A percentile compares a stretch with the other conserved stretches of the same genome.
phyloP scores from a whole-genome alignment of 2,888 invertebrate genomes.

The Hirtodrosophila histrioides region DNA sequence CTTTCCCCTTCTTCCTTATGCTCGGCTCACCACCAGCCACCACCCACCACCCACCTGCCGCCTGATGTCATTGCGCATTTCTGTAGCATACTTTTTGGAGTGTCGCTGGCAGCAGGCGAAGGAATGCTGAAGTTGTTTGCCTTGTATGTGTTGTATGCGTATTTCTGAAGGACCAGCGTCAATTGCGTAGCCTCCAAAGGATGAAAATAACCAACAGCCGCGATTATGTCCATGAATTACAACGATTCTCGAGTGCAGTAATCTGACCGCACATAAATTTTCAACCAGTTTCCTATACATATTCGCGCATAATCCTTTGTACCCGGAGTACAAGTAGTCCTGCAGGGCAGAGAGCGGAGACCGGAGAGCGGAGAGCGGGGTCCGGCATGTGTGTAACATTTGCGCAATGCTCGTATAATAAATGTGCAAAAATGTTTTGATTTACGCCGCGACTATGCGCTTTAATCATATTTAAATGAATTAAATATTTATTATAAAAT shows the following conservation, averaged over 20 bases:
- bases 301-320: slow-evolving; percentile 58
- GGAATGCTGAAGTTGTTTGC: slow-evolving; percentile 44
- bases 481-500: slow-evolving; percentile 74
- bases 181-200: slow-evolving; percentile 11
- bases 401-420: slow-evolving; percentile 47
- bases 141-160: slow-evolving; percentile 19
- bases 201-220: slow-evolving; percentile 5
- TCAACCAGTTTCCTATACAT: slow-evolving; percentile 51
- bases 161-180: slow-evolving; percentile 26
- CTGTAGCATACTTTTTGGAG: slow-evolving; percentile 65
- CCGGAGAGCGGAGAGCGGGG: no score
- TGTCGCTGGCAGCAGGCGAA: slow-evolving; percentile 43
- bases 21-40: background rate
- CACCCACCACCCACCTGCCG: slow-evolving; percentile 8
- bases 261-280: slow-evolving; percentile 81
- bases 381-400: background rate
- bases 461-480: slow-evolving; percentile 80
- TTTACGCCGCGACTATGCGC: slow-evolving; percentile 65
- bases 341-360: no score
- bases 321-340: background rate
- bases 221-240: slow-evolving; percentile 65
- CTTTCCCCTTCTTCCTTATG: no score
- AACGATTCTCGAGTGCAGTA: slow-evolving; percentile 64
- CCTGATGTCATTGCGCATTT: slow-evolving; percentile 67
- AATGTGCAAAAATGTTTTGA: slow-evolving; percentile 74